Evolutionary conservation across 2,797 vertebrate genomes (phyloP).

Genomic region (Clarias laeviceps): DNA sequence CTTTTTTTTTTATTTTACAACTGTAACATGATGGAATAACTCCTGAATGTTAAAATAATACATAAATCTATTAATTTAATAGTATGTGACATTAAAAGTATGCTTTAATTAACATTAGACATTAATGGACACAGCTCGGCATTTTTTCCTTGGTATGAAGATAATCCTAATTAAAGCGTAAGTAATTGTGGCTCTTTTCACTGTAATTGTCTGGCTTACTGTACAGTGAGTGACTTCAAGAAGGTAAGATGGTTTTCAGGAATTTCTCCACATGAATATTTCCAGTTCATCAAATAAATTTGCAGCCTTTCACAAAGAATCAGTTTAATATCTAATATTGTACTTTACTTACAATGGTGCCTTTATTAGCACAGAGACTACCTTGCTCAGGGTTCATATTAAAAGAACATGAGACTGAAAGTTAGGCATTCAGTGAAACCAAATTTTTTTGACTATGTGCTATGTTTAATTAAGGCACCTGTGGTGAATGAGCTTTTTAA

Average conservation of each 20-base stretch:
- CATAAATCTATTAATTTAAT: background rate
- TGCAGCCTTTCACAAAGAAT: constrained; percentile 4
- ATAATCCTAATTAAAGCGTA: constrained; percentile 16
- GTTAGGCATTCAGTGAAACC: background rate
- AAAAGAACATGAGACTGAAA: background rate
- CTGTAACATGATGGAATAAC: background rate
- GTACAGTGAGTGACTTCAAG: background rate
- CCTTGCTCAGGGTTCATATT: background rate
- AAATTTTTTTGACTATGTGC: background rate
- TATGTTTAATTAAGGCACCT: background rate
- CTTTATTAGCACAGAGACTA: background rate
- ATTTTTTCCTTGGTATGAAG: constrained; percentile 5
- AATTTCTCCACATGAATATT: constrained; percentile 11
- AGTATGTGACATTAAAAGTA: constrained; percentile 17
- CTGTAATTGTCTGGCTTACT: constrained; percentile 4
- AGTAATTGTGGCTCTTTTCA: background rate
- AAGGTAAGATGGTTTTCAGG: background rate
- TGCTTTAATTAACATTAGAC: constrained; percentile 2
- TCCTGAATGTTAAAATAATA: background rate
- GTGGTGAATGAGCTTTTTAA: constrained; percentile 4
- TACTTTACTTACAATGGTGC: background rate
- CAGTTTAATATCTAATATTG: background rate
- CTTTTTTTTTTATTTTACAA: background rate
- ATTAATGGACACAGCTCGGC: background rate
- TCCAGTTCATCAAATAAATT: background rate